phyloP scores from a whole-genome alignment of 2,888 invertebrate species.

The Zygaena filipendulae region DNA sequence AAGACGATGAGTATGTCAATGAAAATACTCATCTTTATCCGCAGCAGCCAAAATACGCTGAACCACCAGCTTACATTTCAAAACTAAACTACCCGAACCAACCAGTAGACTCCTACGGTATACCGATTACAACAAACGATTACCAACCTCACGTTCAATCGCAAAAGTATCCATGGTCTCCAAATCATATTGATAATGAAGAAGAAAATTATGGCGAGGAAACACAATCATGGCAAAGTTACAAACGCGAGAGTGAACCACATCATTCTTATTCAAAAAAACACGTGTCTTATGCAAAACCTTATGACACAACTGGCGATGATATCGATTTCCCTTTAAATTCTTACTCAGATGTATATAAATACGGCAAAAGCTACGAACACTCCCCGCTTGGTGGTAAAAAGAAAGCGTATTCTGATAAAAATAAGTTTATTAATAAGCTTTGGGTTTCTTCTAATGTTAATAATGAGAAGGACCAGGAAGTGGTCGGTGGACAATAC shows the following conservation, averaged over 20 bases:
- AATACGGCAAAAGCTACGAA: slow-evolving; percentile 19
- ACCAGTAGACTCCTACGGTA: slow-evolving; percentile 39
- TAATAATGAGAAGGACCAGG: too few relatives aligned
- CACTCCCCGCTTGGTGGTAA: too few relatives aligned
- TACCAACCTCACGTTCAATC: too few relatives aligned
- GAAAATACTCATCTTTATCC: too few relatives aligned
- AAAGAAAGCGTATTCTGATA: too few relatives aligned
- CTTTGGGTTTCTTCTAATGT: too few relatives aligned
- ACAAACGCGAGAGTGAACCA: slow-evolving; percentile 24
- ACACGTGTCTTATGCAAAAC: slow-evolving; percentile 20
- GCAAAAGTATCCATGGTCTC: background rate
- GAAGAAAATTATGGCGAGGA: slow-evolving; percentile 20
- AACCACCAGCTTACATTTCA: slow-evolving; percentile 18
- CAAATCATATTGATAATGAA: slow-evolving; percentile 14
- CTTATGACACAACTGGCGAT: slow-evolving; percentile 18
- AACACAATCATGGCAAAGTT: slow-evolving; percentile 23
- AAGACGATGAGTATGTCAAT: too few relatives aligned
- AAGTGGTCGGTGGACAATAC: slow-evolving; percentile 48
- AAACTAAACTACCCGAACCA: slow-evolving; percentile 31
- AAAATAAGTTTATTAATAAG: too few relatives aligned
- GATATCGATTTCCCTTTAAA: slow-evolving; percentile 23
- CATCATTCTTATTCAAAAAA: slow-evolving; percentile 25
- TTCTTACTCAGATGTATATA: slow-evolving; percentile 24
- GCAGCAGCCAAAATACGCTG: too few relatives aligned
- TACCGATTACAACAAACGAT: slow-evolving; percentile 23